phyloP scores from a whole-genome alignment of 2,113 vertebrate species.

The Verasper variegatus region DNA sequence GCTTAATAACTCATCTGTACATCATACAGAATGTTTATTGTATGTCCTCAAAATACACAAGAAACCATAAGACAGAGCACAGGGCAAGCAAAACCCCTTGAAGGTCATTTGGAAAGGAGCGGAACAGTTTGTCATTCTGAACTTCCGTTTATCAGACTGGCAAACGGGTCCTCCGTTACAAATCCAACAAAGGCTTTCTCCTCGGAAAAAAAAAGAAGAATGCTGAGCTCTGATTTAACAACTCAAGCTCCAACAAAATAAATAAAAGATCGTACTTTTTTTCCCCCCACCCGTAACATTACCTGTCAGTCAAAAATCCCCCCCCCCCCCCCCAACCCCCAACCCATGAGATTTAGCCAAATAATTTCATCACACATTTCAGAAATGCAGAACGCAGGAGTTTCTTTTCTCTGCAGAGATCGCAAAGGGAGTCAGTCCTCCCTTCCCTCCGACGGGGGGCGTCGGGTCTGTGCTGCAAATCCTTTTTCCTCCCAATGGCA shows the following conservation, averaged over 20 bases:
- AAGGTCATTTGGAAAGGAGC: constrained; percentile 41
- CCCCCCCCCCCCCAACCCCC: no score
- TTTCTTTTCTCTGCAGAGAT: not conserved
- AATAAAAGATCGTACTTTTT: constrained; percentile 52
- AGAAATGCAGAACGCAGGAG: constrained; percentile 11
- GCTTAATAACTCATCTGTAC: constrained; percentile 50
- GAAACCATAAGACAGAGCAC: constrained; percentile 59
- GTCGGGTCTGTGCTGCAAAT: not conserved
- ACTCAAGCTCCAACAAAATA: constrained; percentile 67
- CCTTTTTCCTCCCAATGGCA: not conserved
- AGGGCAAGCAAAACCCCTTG: constrained; percentile 41
- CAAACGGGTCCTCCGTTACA: not conserved
- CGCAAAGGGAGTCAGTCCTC: not conserved
- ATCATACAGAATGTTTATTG: constrained; percentile 75
- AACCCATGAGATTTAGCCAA: constrained; percentile 3
- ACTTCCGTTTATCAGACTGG: not conserved
- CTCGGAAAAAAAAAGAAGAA: constrained; percentile 37
- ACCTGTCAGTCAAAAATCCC: no score
- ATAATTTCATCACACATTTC: constrained; percentile 13
- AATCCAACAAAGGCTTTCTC: constrained; percentile 22
- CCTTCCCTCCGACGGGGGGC: not conserved
- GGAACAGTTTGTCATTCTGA: constrained; percentile 1
- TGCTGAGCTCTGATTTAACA: constrained; percentile 43
- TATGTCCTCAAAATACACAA: constrained; percentile 68
- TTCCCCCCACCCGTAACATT: constrained; percentile 33